Evolutionary conservation across 1,140 invertebrate genomes (phyloP).

Genomic region (Adelges cooleyi): DNA sequence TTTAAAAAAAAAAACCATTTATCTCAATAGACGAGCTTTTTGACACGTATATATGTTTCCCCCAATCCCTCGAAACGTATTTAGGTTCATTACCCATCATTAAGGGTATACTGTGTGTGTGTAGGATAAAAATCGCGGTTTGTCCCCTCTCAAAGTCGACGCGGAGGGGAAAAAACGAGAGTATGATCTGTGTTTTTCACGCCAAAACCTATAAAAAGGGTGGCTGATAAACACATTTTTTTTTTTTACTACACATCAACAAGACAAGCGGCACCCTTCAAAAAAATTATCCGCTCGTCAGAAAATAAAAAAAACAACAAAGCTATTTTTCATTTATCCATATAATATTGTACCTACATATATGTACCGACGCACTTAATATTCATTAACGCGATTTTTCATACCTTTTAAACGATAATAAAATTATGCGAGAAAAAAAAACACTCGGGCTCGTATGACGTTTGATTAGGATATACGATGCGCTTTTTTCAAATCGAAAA

Average conservation of each 20-base stretch:
- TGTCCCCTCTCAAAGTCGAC: neutral
- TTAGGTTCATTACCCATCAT: conserved; percentile 16
- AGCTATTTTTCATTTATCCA: too few species aligned
- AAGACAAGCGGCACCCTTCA: conserved; percentile 25
- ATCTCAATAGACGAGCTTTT: neutral
- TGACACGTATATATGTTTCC: neutral
- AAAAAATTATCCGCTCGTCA: neutral
- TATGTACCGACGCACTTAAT: conserved; percentile 5
- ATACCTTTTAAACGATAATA: too few species aligned
- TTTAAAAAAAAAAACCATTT: too few species aligned
- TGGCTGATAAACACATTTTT: conserved; percentile 2
- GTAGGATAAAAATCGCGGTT: conserved; percentile 18
- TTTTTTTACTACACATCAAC: neutral
- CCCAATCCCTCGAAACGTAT: neutral
- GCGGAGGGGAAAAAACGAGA: neutral
- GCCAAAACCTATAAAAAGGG: conserved; percentile 8
- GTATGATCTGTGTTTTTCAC: conserved; percentile 19
- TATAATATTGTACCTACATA: neutral
- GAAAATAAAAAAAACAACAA: neutral
- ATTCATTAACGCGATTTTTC: conserved; percentile 8
- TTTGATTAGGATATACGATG: too few species aligned
- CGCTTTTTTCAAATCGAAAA: too few species aligned
- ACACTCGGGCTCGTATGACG: too few species aligned
- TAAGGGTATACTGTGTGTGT: neutral
- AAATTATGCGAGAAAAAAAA: too few species aligned